phyloP scores from a whole-genome alignment of 2,888 invertebrate genomes.

The Epistrophella euchroma region DNA sequence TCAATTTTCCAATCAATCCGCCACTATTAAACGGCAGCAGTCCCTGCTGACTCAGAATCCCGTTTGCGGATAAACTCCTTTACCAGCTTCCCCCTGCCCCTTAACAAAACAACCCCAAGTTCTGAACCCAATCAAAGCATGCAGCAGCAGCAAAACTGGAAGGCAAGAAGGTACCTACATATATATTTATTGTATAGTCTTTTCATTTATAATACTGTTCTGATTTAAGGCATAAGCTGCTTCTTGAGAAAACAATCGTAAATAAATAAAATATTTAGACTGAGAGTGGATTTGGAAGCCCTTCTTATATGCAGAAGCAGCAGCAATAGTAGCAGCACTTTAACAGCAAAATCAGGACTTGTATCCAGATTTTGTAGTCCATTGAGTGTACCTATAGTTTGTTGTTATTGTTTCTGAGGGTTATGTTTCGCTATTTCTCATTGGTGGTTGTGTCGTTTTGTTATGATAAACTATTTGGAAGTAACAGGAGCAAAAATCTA shows the following conservation, averaged over 20 bases:
- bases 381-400: slow-evolving; percentile 11
- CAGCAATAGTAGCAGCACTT: background rate
- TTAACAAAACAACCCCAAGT: background rate
- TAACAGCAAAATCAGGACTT: background rate
- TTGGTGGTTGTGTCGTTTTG: slow-evolving; percentile 8
- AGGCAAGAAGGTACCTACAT: background rate
- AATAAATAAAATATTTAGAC: slow-evolving; percentile 57
- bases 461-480: background rate
- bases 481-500: slow-evolving; percentile 11
- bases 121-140: slow-evolving; percentile 19
- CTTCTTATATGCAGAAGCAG: slow-evolving; percentile 35
- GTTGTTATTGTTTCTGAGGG: background rate
- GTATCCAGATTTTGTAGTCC: slow-evolving; percentile 65
- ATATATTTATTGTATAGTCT: no score
- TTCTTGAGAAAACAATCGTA: slow-evolving; percentile 74
- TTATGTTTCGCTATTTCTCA: slow-evolving; percentile 1
- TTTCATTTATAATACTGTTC: slow-evolving; percentile 30
- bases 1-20: slow-evolving; percentile 76
- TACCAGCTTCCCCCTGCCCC: background rate
- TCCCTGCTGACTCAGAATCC: slow-evolving; percentile 36
- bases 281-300: slow-evolving; percentile 32
- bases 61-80: slow-evolving; percentile 25
- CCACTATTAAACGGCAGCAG: slow-evolving; percentile 63
- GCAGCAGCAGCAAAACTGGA: slow-evolving; percentile 2
- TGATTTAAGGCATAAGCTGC: slow-evolving; percentile 68